These are phyloP conservation scores for Philaethria dido DNA, from an alignment of 2,888 invertebrate species.

Conservation along the genomic window DNA sequence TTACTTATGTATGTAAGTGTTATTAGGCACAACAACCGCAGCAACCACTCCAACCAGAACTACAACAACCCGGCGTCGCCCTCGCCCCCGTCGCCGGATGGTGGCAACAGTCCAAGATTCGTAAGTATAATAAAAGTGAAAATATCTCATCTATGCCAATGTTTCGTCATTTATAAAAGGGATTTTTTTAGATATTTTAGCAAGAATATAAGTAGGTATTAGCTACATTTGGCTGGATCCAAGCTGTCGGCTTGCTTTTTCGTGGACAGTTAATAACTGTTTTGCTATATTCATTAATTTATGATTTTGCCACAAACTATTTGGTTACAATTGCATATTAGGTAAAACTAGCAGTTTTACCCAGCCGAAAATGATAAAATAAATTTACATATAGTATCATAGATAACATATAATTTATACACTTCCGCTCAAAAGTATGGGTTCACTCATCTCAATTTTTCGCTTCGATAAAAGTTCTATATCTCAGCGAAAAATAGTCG, in stretches of 20 bases:
- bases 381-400: no score
- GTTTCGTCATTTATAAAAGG: not conserved
- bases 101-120: slow-evolving; percentile 27
- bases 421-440: no score
- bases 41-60: not conserved
- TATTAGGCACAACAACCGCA: not conserved
- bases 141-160: not conserved
- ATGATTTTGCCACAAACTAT: not conserved
- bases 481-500: no score
- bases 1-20: not conserved
- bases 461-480: no score
- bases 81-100: slow-evolving; percentile 68
- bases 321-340: no score
- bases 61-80: slow-evolving; percentile 24
- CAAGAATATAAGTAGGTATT: not conserved
- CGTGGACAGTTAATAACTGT: not conserved
- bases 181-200: not conserved
- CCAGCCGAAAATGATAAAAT: not conserved
- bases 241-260: slow-evolving; percentile 5
- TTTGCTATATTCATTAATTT: slow-evolving; percentile 3
- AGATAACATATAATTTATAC: no score
- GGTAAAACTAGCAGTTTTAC: no score
- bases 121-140: slow-evolving; percentile 38
- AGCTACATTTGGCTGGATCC: not conserved
- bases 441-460: no score